These are phyloP conservation scores for Theristicus caerulescens DNA, from an alignment of 2,113 vertebrate species.

Conservation along the genomic window DNA sequence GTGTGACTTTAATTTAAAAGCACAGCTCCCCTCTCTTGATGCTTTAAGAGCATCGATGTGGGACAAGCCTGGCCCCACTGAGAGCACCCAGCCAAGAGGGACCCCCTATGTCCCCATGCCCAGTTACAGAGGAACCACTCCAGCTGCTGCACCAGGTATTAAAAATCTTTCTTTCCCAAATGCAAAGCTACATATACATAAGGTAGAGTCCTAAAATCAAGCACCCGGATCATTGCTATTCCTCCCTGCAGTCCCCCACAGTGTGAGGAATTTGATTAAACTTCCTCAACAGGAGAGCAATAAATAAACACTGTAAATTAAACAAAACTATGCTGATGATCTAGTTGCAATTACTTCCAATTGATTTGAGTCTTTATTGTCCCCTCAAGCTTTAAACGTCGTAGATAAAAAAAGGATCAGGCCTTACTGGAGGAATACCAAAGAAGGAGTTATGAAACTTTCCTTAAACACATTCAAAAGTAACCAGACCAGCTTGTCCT, in stretches of 20 bases:
- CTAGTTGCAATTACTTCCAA: conserved; percentile 51
- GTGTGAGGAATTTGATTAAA: conserved; percentile 14
- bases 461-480: background rate
- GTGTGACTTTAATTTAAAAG: background rate
- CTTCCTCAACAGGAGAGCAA: conserved; percentile 8
- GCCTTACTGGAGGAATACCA: conserved; percentile 19
- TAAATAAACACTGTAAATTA: conserved; percentile 56
- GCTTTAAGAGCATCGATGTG: background rate
- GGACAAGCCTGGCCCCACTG: background rate
- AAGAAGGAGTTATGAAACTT: background rate
- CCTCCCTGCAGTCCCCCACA: background rate
- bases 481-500: background rate
- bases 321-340: conserved; percentile 60
- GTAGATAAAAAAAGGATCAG: background rate
- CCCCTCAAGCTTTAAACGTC: conserved; percentile 13
- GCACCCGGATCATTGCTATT: background rate
- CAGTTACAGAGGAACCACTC: background rate
- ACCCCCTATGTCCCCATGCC: background rate
- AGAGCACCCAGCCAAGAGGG: background rate
- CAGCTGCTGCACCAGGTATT: background rate
- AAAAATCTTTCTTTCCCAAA: background rate
- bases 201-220: background rate
- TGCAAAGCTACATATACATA: background rate
- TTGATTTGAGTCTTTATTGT: conserved; percentile 50
- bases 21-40: background rate